Percentiles rank a stretch among this genome's conserved stretches.
Conservation (phyloP, 2,888 invertebrate species). For the Bombyx huttoni region DNA sequence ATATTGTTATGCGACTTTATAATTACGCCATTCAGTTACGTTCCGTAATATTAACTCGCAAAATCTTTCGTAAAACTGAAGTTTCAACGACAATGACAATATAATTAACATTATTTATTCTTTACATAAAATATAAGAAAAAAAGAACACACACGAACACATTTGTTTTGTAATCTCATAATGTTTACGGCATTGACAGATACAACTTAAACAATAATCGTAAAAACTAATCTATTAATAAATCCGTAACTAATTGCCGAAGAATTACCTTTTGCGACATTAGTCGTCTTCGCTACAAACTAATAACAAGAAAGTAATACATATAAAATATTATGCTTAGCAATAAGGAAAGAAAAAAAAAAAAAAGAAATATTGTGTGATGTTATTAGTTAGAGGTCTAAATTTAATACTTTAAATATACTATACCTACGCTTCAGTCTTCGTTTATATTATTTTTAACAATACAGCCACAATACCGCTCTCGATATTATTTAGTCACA, state of each 20-base stretch:
- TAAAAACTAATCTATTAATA: constrained; percentile 5
- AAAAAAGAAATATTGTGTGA: constrained; percentile 19
- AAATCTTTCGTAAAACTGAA: too few relatives aligned
- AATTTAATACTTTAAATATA: constrained; percentile 51
- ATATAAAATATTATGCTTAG: constrained; percentile 11
- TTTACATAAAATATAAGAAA: not conserved
- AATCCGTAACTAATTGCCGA: constrained; percentile 4
- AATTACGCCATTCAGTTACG: not conserved
- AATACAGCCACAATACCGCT: constrained; percentile 36
- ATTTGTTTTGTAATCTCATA: constrained; percentile 3
- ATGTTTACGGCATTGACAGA: constrained; percentile 3
- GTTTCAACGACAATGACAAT: too few relatives aligned
- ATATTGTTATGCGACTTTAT: not conserved
- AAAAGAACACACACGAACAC: not conserved
- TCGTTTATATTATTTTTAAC: constrained; percentile 58
- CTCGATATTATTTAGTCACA: not conserved
- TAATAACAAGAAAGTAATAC: constrained; percentile 3
- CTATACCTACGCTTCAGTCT: constrained; percentile 70
- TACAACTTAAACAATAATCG: constrained; percentile 7
- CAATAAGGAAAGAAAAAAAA: constrained; percentile 4
- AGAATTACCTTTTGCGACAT: not conserved
- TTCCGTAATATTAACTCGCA: not conserved
- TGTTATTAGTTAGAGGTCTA: constrained; percentile 12
- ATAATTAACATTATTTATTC: too few relatives aligned
- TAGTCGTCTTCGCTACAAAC: constrained; percentile 1